These are phyloP conservation scores for Capromys pilorides DNA, from an alignment of 2,797 vertebrate species.

Conservation along the genomic window DNA sequence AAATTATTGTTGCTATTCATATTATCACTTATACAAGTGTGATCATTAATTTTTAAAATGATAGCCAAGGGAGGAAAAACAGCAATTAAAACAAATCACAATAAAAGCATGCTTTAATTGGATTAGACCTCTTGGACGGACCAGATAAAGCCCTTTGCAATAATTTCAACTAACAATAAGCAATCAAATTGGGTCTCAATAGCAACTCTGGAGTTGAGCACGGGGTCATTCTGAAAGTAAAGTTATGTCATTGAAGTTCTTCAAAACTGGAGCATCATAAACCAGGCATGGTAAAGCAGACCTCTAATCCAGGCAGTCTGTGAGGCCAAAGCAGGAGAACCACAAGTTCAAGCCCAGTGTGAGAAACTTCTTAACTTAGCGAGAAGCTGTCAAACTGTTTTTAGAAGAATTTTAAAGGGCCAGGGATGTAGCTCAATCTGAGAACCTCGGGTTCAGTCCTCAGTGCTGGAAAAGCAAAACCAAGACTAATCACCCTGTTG, in stretches of 20 bases:
- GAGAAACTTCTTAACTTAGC: neutral
- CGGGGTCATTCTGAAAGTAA: neutral
- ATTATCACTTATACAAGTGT: neutral
- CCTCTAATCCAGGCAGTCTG: neutral
- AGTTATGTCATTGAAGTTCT: neutral
- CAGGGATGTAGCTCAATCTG: neutral
- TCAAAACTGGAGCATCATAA: neutral
- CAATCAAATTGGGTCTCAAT: neutral
- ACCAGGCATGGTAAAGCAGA: neutral
- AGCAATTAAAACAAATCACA: neutral
- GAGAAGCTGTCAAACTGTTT: neutral
- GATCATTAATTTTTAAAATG: constrained; percentile 56
- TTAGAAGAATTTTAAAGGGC: neutral
- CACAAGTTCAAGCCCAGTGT: neutral
- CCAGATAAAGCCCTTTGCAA: neutral
- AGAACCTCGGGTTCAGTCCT: neutral
- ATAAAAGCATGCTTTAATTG: constrained; percentile 9
- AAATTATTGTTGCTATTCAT: constrained; percentile 3
- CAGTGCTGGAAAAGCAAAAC: neutral
- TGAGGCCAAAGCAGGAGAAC: neutral
- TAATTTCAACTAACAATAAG: neutral
- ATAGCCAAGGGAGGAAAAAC: neutral
- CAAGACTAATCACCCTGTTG: neutral
- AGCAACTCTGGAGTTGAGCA: neutral
- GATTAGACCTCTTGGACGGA: neutral